Evolutionary conservation across 2,888 invertebrate genomes (phyloP), one percentile per base, ranked within the genome.

Genomic region (Chloromyia formosa): DNA sequence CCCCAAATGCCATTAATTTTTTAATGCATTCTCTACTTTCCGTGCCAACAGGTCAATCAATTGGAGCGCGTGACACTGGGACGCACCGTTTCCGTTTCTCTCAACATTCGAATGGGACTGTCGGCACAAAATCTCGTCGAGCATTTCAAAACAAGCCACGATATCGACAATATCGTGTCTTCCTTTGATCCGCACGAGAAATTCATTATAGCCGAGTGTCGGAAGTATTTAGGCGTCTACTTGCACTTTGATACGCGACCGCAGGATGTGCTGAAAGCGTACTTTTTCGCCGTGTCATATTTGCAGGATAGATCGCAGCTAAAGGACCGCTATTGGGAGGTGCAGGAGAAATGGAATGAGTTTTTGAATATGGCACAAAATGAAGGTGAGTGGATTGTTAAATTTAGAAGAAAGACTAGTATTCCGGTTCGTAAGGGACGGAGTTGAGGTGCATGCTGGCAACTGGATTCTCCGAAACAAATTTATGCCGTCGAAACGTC

Each of bases 21-120:
- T 10, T n/a, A 49, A 12, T n/a, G 49, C 49, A 49, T n/a, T 49
- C 7, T 35, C 27, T 35, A 35, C 7, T 2, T 2, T 7, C 7
- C 27, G 7, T 35, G 27, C 27, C 49, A 49, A 49, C 56, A 83
- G 83, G 83, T 84, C 2, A 96, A 96, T 82, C 86, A 86, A 78
- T 85, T 86, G 76, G 96, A 97, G 85, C 91, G 92, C 20, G 89
- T 93, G 4, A 84, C 92, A 27, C 80, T 90, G 64, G 88, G 90
- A 64, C 83, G 84, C 79, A 89, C 88, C 0, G 85, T 86, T 0
- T 86, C 85, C 0, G 83, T 86, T 0, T 85, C 85, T 1, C 78
- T 84, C 2, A 83, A 83, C 73, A 82, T 86, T 20, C 80, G 81
- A 5, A 78, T 86, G 12, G 85, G 85, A 1, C 77, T 85, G 14